Evolutionary conservation across 2,888 invertebrate species (phyloP).

Genomic region (Zeuzera pyrina): DNA sequence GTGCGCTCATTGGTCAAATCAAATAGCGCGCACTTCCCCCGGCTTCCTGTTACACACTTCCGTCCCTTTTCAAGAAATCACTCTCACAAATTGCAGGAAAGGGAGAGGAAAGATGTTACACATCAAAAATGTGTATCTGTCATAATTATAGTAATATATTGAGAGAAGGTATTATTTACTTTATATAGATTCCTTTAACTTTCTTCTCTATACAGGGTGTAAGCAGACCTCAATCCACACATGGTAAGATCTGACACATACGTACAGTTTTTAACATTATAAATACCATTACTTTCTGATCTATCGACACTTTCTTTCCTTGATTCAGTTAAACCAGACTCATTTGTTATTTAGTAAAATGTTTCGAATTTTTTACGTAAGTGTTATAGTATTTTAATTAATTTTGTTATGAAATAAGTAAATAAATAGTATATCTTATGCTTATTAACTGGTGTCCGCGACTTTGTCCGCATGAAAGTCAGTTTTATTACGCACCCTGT

Average conservation of each 20-base stretch:
- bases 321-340: slow-evolving; percentile 17
- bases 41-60: too few species aligned
- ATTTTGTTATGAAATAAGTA: too few species aligned
- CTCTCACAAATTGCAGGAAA: too few species aligned
- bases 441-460: too few species aligned
- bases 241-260: slow-evolving; percentile 10
- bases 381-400: slow-evolving; percentile 21
- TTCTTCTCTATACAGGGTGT: slow-evolving; percentile 33
- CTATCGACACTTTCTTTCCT: slow-evolving; percentile 39
- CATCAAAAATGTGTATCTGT: too few species aligned
- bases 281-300: slow-evolving; percentile 38
- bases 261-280: slow-evolving; percentile 27
- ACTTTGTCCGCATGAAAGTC: too few species aligned
- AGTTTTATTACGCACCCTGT: too few species aligned
- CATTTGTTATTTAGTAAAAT: slow-evolving; percentile 28
- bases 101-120: too few species aligned
- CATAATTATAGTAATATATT: slow-evolving; percentile 23
- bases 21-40: too few species aligned
- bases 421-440: too few species aligned
- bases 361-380: slow-evolving; percentile 37
- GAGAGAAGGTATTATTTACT: slow-evolving; percentile 22
- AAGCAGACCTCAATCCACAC: slow-evolving; percentile 31
- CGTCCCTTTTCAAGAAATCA: too few species aligned
- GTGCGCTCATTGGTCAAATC: too few species aligned
- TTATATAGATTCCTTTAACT: slow-evolving; percentile 25